Conservation (phyloP, 2,888 invertebrate genomes). For the Ectemnius cavifrons region DNA sequence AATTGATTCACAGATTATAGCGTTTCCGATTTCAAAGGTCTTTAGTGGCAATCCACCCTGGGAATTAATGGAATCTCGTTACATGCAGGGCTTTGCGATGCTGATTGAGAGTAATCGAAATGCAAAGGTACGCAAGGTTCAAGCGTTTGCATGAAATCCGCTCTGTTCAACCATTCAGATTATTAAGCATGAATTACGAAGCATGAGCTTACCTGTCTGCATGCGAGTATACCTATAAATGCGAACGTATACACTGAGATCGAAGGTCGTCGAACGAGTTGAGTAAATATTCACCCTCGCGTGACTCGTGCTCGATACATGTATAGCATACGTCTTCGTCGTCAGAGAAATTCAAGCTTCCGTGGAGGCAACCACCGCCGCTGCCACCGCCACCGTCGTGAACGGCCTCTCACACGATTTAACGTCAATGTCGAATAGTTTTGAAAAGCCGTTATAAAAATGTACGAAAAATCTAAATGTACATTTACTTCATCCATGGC, state of each 20-base stretch:
- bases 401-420: conserved; percentile 7
- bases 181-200: conserved; percentile 7
- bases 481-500: not conserved
- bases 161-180: not conserved
- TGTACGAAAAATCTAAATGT: not conserved
- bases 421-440: conserved; percentile 6
- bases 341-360: conserved; percentile 28
- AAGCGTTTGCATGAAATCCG: too few species aligned
- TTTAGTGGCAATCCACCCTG: too few species aligned
- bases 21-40: too few species aligned
- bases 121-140: too few species aligned
- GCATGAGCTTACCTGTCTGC: not conserved
- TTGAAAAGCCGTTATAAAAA: conserved; percentile 4
- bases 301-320: conserved; percentile 22
- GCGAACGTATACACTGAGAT: too few species aligned
- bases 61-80: too few species aligned
- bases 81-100: too few species aligned
- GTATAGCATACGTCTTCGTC: conserved; percentile 27
- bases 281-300: conserved; percentile 23
- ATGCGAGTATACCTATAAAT: too few species aligned
- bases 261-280: conserved; percentile 4
- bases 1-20: too few species aligned
- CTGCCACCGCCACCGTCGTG: not conserved
- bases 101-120: too few species aligned
- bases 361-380: too few species aligned